These are phyloP conservation scores for Catharus bicknelli DNA, from an alignment of 2,113 vertebrate genomes.

Conservation along the genomic window DNA sequence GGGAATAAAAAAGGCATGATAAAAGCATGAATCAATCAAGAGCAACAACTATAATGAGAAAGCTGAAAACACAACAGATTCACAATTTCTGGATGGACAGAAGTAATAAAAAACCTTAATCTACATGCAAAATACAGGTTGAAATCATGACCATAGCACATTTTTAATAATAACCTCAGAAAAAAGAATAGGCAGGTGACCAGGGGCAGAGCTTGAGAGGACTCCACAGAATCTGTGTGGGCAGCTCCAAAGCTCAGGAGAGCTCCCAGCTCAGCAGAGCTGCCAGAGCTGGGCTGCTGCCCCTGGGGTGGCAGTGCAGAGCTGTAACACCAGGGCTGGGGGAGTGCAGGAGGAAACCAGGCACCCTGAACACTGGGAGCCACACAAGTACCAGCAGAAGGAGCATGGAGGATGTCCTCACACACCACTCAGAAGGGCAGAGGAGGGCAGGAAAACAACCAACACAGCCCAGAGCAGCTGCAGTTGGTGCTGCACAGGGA, in stretches of 20 bases:
- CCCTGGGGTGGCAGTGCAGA: background rate
- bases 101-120: background rate
- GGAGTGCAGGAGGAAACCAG: background rate
- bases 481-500: background rate
- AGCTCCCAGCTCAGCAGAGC: too few species aligned
- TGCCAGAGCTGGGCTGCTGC: too few species aligned
- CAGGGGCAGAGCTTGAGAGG: background rate
- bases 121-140: background rate
- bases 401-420: background rate
- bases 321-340: too few species aligned
- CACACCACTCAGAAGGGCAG: background rate
- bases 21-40: background rate
- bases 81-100: background rate
- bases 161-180: background rate
- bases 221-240: background rate
- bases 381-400: background rate
- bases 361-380: background rate
- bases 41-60: background rate
- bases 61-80: background rate
- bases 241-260: background rate
- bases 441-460: accelerated
- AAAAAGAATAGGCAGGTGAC: background rate
- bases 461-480: background rate
- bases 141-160: background rate
- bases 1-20: background rate